Conservation (phyloP, 2,113 vertebrate species). For the Brachionichthys hirsutus region DNA sequence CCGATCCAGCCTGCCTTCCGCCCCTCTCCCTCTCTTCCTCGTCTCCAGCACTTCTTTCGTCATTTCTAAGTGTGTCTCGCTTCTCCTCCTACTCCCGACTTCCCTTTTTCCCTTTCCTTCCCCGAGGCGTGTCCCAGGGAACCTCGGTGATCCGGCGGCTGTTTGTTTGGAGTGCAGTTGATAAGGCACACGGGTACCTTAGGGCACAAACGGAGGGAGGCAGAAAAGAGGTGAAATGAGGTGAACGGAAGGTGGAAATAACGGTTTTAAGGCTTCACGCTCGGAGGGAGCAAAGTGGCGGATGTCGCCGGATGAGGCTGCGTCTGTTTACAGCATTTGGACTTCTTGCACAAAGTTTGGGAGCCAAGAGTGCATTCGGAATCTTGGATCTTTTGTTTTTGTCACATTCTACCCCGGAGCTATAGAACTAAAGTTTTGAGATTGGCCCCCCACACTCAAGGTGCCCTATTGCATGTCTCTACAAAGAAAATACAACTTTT, state of each 20-base stretch:
- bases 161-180: slow-evolving; percentile 71
- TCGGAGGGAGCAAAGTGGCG: background rate
- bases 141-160: slow-evolving; percentile 52
- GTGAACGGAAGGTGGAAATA: slow-evolving; percentile 5
- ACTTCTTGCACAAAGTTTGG: slow-evolving; percentile 9
- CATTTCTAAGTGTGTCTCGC: slow-evolving; percentile 23
- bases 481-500: slow-evolving; percentile 6
- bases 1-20: background rate
- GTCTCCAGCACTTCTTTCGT: slow-evolving; percentile 23
- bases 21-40: slow-evolving; percentile 3
- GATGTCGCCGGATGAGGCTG: background rate
- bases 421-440: slow-evolving; percentile 12
- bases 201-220: slow-evolving; percentile 31
- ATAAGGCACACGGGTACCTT: slow-evolving; percentile 55
- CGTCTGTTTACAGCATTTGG: background rate
- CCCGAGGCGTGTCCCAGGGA: slow-evolving; percentile 63
- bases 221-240: slow-evolving; percentile 5
- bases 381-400: slow-evolving; percentile 10
- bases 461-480: slow-evolving; percentile 15
- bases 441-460: background rate
- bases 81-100: slow-evolving; percentile 25
- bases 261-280: background rate
- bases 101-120: slow-evolving; percentile 16
- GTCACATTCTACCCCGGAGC: slow-evolving; percentile 15
- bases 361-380: background rate